Evolutionary conservation across 2,888 invertebrate genomes (phyloP), one percentile per base, ranked within the genome.

Genomic region (Athetis lepigone): DNA sequence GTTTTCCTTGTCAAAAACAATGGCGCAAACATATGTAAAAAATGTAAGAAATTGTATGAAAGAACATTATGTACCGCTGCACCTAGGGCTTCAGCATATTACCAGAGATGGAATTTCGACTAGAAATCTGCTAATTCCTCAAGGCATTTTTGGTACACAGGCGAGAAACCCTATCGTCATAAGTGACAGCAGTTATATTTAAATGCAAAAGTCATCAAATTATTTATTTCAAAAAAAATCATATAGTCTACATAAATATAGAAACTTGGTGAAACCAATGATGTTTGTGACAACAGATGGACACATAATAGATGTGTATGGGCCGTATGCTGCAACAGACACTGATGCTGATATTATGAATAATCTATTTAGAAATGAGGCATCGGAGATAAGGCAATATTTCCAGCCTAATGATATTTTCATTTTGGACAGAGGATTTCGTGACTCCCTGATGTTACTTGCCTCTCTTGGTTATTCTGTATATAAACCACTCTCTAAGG

Each of bases 211-310:
- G 39, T 49, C 57, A 0, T 29, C 49, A 16, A 40, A 57, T 4
- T 49, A 49, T 18, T 6, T 57, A 6, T 57, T 40, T 0, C 13
- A 57, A 57, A 57, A 57, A 33, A 57, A 49, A 36, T 13, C 39
- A 8, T 47, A 56, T n/a, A 56, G 55, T 36, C 37, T 56, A 37
- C 55, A 46, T 16, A 36, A 56, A 13, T 37, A 16, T 23, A 25
- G 37, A n/a, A 36, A 55, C 23, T 33, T 45, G 9, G 9, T 45
- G 0, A 55, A 45, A 45, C 55, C 45, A 36, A 25, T 55, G 33
- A 8, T 55, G 7, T 4, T 55, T 45, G 36, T 36, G 9, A 16
- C 45, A 8, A 55, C 45, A 2, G 55, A 55, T 18, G 36, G 51
- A 11, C 8, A 6, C n/a, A 45, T 45, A 45, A 18, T 45, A 55